Conservation (phyloP, 2,888 invertebrate genomes). For the Parnassius apollo region DNA sequence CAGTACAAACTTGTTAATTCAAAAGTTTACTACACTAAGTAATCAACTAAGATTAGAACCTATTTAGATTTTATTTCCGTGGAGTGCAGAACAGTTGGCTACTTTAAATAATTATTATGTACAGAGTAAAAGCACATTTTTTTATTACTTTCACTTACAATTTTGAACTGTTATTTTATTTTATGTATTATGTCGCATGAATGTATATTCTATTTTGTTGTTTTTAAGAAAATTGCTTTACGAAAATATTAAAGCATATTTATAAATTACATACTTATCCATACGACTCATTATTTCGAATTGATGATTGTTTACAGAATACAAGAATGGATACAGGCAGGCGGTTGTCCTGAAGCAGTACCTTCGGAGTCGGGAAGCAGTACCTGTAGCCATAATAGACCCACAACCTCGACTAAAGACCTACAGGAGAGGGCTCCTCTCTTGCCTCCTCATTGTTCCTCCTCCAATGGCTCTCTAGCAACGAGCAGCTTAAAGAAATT, state of each 20-base stretch:
- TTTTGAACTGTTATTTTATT: not conserved
- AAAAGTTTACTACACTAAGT: too few relatives aligned
- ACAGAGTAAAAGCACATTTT: constrained; percentile 2
- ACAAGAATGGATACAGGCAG: constrained; percentile 68
- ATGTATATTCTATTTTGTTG: too few relatives aligned
- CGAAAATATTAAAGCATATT: too few relatives aligned
- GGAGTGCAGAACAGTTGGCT: constrained; percentile 9
- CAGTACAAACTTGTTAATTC: too few relatives aligned
- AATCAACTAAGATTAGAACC: too few relatives aligned
- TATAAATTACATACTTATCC: too few relatives aligned
- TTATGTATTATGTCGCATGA: too few relatives aligned
- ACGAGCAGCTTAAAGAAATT: constrained; percentile 70
- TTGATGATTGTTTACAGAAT: constrained; percentile 37
- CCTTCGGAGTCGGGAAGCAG: constrained; percentile 56
- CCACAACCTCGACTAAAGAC: constrained; percentile 56
- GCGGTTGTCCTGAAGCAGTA: constrained; percentile 63
- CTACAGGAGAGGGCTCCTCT: constrained; percentile 69
- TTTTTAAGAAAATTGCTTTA: too few relatives aligned
- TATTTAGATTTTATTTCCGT: not conserved
- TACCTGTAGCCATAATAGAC: constrained; percentile 54
- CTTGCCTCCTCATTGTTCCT: constrained; percentile 68
- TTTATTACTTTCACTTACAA: constrained; percentile 5
- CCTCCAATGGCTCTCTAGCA: constrained; percentile 71
- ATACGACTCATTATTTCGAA: not conserved
- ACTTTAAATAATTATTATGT: not conserved